Base-by-base conservation (phyloP, 2,797 vertebrate species). In the Myiotriccus ornatus region DNA sequence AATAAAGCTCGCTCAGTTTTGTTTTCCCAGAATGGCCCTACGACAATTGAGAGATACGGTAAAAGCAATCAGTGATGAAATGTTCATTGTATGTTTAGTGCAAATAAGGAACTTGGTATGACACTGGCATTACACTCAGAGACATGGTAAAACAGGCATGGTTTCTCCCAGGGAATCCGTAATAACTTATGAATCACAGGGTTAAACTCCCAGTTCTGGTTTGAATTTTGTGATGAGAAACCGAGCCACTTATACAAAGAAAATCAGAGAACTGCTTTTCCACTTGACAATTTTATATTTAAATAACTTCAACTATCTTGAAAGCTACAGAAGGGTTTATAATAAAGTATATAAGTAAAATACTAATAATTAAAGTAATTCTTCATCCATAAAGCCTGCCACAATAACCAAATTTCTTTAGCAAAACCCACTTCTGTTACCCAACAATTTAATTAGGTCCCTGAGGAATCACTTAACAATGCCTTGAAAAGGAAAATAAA, bases 1-100 rank as follows among this genome's bases (percentile, higher is more conserved):
- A 99, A 99, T 90, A 99, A 99, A 10, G 98, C 99, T 96, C 59
- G 97, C 64, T 98, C 97, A 0, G 97, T 99, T 98, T 99, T 99
- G 97, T 99, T 99, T 17, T 93, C 95, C 98, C 99, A 99, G 7
- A 92, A 94, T 4, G 99, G 99, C 68, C 99, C 99, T 99, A 89
- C 9, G 52, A 83, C 57, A 78, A 93, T 95, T 27, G 49, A 77
- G 44, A 64, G 62, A 79, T 44, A 78, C 89, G 53, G 90, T 87
- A 94, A 92, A 87, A 70, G 69, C 56, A 89, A 93, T 79, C 30
- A 78, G 84, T 84, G 76, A 91, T 68, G 71, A 94, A 76, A 78
- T 13, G 35, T 73, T 82, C n/a, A 19, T 25, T 22, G 19, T 57
- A 35, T 6, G 25, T 50, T 49, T 68, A 75, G 14, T 62, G 41